Evolutionary conservation across 2,797 vertebrate genomes (phyloP).

Genomic region (Diplodus puntazzo): DNA sequence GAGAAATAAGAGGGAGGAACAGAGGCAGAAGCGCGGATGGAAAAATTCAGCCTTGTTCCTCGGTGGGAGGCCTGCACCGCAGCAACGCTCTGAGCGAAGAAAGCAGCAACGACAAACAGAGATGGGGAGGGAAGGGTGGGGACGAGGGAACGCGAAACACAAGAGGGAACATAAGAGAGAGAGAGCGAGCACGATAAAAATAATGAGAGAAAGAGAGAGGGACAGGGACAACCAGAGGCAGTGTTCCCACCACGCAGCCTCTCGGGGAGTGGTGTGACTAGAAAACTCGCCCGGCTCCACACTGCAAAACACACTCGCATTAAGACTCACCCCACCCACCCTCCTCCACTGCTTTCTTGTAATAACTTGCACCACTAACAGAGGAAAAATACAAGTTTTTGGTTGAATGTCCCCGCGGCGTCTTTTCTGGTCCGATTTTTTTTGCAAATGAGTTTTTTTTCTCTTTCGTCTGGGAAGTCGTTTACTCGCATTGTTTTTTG

Average conservation of each 20-base stretch:
- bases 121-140: conserved; percentile 69
- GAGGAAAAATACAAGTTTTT: conserved; percentile 57
- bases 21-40: conserved; percentile 69
- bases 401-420: conserved; percentile 53
- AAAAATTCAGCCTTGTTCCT: conserved; percentile 76
- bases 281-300: conserved; percentile 63
- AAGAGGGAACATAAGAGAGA: conserved; percentile 62
- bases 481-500: conserved; percentile 27
- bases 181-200: conserved; percentile 72
- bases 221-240: conserved; percentile 79
- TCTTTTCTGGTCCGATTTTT: conserved; percentile 39
- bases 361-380: conserved; percentile 64
- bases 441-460: conserved; percentile 37
- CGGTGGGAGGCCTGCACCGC: conserved; percentile 74
- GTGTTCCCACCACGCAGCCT: conserved; percentile 78
- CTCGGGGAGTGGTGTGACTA: conserved; percentile 79
- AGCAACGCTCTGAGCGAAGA: conserved; percentile 75
- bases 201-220: conserved; percentile 76
- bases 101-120: conserved; percentile 73
- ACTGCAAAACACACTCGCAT: conserved; percentile 58
- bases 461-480: conserved; percentile 31
- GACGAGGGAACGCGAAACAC: conserved; percentile 69
- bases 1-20: conserved; percentile 67
- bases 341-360: conserved; percentile 48
- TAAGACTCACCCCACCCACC: conserved; percentile 42